Evolutionary conservation across 2,113 vertebrate species (phyloP).

Genomic region (Neotoma lepida): DNA sequence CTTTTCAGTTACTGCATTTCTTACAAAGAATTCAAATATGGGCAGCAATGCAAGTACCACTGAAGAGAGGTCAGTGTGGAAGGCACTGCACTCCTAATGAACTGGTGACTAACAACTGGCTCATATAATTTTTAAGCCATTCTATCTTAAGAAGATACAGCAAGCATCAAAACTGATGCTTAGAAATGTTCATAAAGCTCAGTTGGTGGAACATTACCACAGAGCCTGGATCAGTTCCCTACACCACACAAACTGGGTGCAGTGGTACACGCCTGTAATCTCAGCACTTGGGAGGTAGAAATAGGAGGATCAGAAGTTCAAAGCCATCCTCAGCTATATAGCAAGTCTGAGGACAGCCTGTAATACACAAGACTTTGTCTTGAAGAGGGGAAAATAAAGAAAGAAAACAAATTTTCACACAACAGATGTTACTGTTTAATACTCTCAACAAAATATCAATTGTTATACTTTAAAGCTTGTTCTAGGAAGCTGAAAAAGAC

Average conservation of each 20-base stretch:
- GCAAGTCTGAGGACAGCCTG: not conserved
- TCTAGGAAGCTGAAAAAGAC: not conserved
- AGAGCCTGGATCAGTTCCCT: not conserved
- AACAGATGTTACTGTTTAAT: conserved; percentile 29
- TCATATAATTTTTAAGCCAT: not conserved
- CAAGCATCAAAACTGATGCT: not conserved
- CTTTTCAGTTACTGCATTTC: not conserved
- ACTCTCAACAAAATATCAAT: conserved; percentile 23
- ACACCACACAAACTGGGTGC: not conserved
- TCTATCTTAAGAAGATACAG: not conserved
- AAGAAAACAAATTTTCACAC: not conserved
- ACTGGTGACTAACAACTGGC: not conserved
- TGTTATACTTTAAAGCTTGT: not conserved
- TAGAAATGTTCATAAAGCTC: not conserved
- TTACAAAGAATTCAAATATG: not conserved
- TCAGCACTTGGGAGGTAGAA: not conserved
- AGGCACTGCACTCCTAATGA: not conserved
- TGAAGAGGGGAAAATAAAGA: not conserved
- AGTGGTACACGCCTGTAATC: not conserved
- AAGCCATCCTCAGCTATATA: not conserved
- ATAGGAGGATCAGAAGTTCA: not conserved
- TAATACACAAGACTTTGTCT: not conserved
- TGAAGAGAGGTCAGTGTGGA: not conserved
- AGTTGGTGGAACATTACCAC: not conserved
- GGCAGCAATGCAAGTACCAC: not conserved